phyloP scores from a whole-genome alignment of 2,888 invertebrate genomes.

The Stramonita haemastoma region DNA sequence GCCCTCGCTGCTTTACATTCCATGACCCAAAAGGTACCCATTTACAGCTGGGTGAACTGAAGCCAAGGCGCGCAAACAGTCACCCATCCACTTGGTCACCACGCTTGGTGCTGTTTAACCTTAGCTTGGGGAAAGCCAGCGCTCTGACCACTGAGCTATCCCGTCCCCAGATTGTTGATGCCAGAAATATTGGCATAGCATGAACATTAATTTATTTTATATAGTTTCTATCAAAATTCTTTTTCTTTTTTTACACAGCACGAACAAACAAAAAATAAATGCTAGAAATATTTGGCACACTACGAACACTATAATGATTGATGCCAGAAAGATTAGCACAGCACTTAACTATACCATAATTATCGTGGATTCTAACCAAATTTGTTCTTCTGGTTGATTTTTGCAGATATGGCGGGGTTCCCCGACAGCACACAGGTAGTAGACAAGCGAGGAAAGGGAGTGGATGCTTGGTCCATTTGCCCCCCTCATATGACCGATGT shows the following conservation, averaged over 20 bases:
- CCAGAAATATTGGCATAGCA: too few species aligned
- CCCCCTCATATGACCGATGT: constrained; percentile 47
- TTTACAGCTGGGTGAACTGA: too few species aligned
- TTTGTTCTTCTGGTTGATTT: background rate
- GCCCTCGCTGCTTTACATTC: too few species aligned
- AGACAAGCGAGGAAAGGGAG: constrained; percentile 40
- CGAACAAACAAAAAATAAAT: background rate
- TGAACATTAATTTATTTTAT: too few species aligned
- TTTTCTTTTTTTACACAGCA: background rate
- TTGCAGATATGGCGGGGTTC: background rate
- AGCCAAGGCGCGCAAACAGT: too few species aligned
- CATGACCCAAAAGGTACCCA: too few species aligned
- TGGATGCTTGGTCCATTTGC: constrained; percentile 51
- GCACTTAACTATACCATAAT: background rate
- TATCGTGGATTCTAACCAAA: background rate
- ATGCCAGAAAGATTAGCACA: background rate
- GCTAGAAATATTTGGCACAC: background rate
- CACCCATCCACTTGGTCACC: too few species aligned
- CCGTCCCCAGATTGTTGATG: too few species aligned
- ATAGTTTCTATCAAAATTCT: background rate
- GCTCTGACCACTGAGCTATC: too few species aligned
- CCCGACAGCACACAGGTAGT: background rate
- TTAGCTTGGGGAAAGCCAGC: too few species aligned
- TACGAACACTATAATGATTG: background rate
- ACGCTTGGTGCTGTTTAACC: too few species aligned